Evolutionary conservation across 1,140 invertebrate genomes (phyloP), one percentile per base, ranked within the genome.

Genomic region (Drosophila ironensis): DNA sequence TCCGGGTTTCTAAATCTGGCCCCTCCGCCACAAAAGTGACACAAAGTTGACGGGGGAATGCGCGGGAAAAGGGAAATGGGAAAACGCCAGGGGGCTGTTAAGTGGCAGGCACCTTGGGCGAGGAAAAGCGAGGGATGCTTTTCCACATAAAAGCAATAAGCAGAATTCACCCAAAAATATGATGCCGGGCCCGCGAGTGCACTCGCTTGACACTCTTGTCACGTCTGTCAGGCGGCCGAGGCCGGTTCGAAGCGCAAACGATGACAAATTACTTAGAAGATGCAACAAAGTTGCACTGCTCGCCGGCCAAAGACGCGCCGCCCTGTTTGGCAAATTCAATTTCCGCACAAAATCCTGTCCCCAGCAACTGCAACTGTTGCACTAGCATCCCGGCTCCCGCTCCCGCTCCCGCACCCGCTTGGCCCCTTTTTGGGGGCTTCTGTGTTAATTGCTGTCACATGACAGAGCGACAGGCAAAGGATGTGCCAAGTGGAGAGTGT

Each of bases 401-500:
- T 27, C 24, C 41, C 20, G n/a, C 25, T 9, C 35, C 28, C 5
- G 38, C 35, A 35, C 24, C 60, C 59, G 64, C 80, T 63, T 66
- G 11, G 22, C 12, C 25, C 40, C 22, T 28, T 12, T 33, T 42
- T 57, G 12, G 51, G 56, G 67, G 67, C 60, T 82, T 81, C 71
- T 71, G 72, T 82, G 77, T 82, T 82, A 82, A 82, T 82, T 82
- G 77, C 77, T 82, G 77, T 82, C 77, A 82, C 77, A 82, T 82
- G 72, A 74, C 69, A 66, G 48, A 47, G 54, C 72, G 68, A 82
- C 61, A 75, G 57, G 46, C 70, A 27, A 81, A 81, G 76, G 71
- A 81, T 75, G 75, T 69, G 41, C 25, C 53, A 70, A 69, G 25
- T 67, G 28, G 12, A 61, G 25, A 61, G 57, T 67, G 28, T 19